phyloP scores from a whole-genome alignment of 2,888 invertebrate genomes.

The Patella caerulea region DNA sequence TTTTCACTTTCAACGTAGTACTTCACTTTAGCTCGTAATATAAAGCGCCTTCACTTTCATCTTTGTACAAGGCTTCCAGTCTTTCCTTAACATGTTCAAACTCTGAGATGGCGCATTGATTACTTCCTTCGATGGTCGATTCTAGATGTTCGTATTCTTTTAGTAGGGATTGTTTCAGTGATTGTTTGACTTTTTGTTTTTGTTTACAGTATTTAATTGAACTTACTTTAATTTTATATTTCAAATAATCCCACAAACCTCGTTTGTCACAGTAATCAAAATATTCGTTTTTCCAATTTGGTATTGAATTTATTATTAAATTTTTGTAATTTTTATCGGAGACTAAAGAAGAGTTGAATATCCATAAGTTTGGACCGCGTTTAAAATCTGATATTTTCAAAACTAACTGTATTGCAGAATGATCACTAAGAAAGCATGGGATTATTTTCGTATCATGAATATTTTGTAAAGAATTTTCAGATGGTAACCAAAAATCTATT shows the following conservation, averaged over 20 bases:
- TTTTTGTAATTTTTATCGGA: no score
- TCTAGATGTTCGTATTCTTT: slow-evolving; percentile 8
- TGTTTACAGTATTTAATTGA: slow-evolving; percentile 2
- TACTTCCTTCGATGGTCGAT: no score
- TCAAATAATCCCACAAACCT: background rate
- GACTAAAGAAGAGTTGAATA: no score
- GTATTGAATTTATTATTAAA: background rate
- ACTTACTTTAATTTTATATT: background rate
- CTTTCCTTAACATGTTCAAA: background rate
- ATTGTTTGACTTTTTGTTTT: background rate
- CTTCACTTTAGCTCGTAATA: slow-evolving; percentile 14
- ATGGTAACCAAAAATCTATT: background rate
- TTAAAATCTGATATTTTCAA: background rate
- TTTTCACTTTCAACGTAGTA: slow-evolving; percentile 24
- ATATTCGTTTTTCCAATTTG: background rate
- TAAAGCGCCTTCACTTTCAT: slow-evolving; percentile 19
- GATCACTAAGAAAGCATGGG: background rate
- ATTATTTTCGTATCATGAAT: background rate
- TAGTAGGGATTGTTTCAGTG: background rate
- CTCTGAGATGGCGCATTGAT: background rate
- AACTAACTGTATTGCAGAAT: background rate
- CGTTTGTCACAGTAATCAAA: background rate
- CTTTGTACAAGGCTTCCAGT: background rate
- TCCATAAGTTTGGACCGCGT: background rate
- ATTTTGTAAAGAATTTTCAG: background rate